Percentiles rank a stretch among this genome's conserved stretches.
Conservation (phyloP, 2,888 invertebrate genomes). For the Nipponacmea schrenckii region DNA sequence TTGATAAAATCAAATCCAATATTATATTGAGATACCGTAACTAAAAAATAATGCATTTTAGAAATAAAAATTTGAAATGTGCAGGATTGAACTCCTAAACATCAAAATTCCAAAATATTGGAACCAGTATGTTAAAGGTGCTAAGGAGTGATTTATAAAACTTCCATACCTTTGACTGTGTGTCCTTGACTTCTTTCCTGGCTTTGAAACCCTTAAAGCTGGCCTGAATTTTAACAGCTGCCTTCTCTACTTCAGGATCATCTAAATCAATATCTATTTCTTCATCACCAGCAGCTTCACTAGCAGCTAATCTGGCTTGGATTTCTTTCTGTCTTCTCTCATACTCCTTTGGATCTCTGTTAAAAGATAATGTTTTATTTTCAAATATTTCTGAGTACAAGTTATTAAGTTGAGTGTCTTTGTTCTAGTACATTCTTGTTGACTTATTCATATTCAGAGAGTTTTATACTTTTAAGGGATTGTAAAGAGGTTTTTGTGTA, state of each 20-base stretch:
- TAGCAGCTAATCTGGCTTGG: constrained; percentile 22
- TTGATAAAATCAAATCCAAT: too few species aligned
- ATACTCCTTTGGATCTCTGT: constrained; percentile 31
- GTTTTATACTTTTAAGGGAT: background rate
- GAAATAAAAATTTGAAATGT: too few species aligned
- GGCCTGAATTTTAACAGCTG: constrained; percentile 58
- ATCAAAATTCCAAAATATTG: too few species aligned
- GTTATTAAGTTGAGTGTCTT: background rate
- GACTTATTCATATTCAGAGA: background rate
- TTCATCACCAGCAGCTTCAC: background rate
- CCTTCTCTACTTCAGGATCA: constrained; percentile 50
- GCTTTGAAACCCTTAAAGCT: constrained; percentile 57
- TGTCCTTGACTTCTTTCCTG: constrained; percentile 35
- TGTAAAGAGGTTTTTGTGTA: background rate
- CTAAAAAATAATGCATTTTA: too few species aligned
- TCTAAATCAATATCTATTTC: constrained; percentile 41
- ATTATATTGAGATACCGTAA: too few species aligned
- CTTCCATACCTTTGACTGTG: background rate
- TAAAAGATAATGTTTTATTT: background rate
- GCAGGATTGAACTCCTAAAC: too few species aligned
- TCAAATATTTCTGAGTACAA: too few species aligned
- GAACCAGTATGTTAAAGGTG: too few species aligned
- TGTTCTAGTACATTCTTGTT: background rate
- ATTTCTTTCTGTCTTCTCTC: constrained; percentile 18
- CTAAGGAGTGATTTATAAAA: too few species aligned